phyloP scores from a whole-genome alignment of 2,888 invertebrate genomes.

The Bugulina stolonifera region DNA sequence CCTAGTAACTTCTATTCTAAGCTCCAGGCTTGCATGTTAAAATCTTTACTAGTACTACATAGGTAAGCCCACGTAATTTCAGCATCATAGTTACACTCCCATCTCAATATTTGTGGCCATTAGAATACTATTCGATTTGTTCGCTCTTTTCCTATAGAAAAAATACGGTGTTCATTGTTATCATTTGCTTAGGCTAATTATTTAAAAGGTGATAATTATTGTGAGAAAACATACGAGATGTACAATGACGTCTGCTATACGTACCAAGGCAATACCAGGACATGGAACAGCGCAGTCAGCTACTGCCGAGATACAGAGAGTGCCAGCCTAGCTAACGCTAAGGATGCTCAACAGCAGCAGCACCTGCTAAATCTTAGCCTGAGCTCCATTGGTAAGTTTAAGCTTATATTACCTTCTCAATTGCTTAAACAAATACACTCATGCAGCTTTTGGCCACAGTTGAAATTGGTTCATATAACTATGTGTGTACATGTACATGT shows the following conservation, averaged over 20 bases:
- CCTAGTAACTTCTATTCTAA: too few species aligned
- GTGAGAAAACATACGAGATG: slow-evolving; percentile 1
- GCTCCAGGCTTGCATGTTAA: too few species aligned
- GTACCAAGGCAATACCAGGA: background rate
- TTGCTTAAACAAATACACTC: too few species aligned
- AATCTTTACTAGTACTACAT: too few species aligned
- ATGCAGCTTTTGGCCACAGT: too few species aligned
- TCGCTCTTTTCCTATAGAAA: background rate
- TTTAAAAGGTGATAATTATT: background rate
- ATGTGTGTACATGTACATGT: too few species aligned
- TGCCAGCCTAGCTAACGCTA: slow-evolving; percentile 1
- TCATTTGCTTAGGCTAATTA: background rate
- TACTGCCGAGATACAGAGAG: slow-evolving; percentile 1
- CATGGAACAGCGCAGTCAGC: background rate
- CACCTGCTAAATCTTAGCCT: background rate
- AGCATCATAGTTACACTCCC: too few species aligned
- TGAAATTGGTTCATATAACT: too few species aligned
- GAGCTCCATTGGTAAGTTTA: background rate
- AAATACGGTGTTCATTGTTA: background rate
- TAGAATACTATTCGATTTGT: background rate
- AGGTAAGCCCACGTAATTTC: too few species aligned
- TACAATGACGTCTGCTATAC: slow-evolving; percentile 2
- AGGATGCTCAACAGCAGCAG: background rate
- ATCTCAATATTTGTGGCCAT: too few species aligned
- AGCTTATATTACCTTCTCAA: too few species aligned